These are phyloP conservation scores for Stomatorhinus walkeri DNA, from an alignment of 2,797 vertebrate species.

Conservation along the genomic window DNA sequence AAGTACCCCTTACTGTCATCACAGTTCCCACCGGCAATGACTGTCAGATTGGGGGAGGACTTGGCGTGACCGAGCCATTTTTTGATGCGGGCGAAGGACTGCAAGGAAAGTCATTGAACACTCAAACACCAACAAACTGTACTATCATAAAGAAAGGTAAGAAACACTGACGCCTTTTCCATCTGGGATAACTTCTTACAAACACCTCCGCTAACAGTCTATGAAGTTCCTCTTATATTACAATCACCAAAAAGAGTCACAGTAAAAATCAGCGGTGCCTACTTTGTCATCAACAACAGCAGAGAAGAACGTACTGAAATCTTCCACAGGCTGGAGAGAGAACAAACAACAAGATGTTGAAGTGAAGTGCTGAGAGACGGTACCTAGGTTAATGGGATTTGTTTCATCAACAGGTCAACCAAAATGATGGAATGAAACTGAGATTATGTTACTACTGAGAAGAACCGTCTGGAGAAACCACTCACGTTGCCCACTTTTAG, in stretches of 20 bases:
- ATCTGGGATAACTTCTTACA: not conserved
- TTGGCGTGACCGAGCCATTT: constrained; percentile 72
- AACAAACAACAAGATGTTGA: constrained; percentile 17
- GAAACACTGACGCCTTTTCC: not conserved
- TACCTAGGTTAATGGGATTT: not conserved
- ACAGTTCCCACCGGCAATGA: constrained; percentile 80
- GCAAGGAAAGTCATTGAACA: not conserved
- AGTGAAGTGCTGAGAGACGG: not conserved
- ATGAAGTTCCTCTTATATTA: not conserved
- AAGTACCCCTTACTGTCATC: constrained; percentile 73
- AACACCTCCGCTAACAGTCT: not conserved
- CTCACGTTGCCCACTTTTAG: constrained; percentile 87
- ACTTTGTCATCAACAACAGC: constrained; percentile 92
- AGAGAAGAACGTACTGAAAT: constrained; percentile 80
- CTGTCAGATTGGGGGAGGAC: constrained; percentile 61
- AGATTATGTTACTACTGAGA: not conserved
- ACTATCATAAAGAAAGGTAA: not conserved
- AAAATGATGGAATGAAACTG: not conserved
- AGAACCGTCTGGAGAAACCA: not conserved
- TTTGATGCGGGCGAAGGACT: constrained; percentile 78
- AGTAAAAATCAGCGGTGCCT: constrained; percentile 19
- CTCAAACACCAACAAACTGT: not conserved
- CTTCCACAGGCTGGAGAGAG: constrained; percentile 69
- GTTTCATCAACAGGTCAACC: not conserved
- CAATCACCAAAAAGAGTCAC: not conserved